These are phyloP conservation scores for Melipona bicolor DNA, from an alignment of 2,888 invertebrate species.

Conservation along the genomic window DNA sequence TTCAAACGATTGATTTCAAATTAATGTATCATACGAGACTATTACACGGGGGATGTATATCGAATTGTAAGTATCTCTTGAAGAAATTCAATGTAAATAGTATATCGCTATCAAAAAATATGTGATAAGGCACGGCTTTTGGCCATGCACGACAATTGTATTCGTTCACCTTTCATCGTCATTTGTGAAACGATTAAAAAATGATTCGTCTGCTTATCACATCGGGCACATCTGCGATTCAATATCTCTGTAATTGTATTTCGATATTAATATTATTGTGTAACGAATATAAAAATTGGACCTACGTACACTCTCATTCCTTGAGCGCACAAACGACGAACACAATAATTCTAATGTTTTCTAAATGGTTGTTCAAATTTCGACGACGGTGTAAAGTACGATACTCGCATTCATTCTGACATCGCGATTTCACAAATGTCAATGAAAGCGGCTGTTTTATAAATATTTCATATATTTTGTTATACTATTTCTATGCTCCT, in stretches of 20 bases:
- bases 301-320: neutral
- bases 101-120: conserved; percentile 72
- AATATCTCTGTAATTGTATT: neutral
- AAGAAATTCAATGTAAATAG: conserved; percentile 74
- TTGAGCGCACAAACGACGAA: neutral
- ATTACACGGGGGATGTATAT: conserved; percentile 48
- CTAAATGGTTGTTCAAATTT: conserved; percentile 6
- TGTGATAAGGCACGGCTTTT: conserved; percentile 82
- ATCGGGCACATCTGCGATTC: neutral
- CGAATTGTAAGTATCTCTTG: conserved; percentile 64
- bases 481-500: conserved; percentile 83
- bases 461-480: conserved; percentile 84
- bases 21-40: conserved; percentile 50
- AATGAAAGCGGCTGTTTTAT: conserved; percentile 78
- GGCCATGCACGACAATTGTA: conserved; percentile 79
- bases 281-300: neutral
- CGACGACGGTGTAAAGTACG: neutral
- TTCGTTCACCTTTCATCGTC: conserved; percentile 78
- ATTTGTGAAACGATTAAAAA: conserved; percentile 68
- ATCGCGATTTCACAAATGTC: conserved; percentile 72
- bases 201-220: neutral
- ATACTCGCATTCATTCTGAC: conserved; percentile 10
- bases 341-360: neutral
- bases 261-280: neutral
- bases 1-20: conserved; percentile 7